Base-by-base conservation (phyloP, 2,797 vertebrate genomes). In the Chrysolophus pictus region DNA sequence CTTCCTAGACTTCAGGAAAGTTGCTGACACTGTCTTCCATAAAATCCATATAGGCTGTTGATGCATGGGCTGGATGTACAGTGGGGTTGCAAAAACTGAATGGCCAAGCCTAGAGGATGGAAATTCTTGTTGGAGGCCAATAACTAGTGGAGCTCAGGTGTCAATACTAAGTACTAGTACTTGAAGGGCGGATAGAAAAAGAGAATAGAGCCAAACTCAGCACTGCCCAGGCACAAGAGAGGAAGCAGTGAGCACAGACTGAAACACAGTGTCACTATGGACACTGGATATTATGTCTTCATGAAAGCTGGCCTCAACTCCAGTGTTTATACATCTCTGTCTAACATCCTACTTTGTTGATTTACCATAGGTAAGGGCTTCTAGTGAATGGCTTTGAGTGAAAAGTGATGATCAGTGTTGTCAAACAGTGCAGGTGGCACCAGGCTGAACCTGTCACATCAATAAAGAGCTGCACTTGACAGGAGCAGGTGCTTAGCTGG, bases 381-480 rank as follows among this genome's bases (percentile, higher is more conserved):
- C 90, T 56, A 22, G n/a, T 33, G 78, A 82, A 51, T 0, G 1
- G 68, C 74, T 82, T 64, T 80, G 56, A 79, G 64, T 0, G 1
- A 90, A 71, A 73, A 11, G 31, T 71, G 81, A 70, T 82, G 3
- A 3, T 41, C 35, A 88, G 39, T 19, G 7, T 42, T 87, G 88
- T 84, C 86, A 95, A 93, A 88, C 37, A 1, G 3, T 3, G 9
- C 92, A 91, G 92, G 91, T 95, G 92, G 88, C 2, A 3, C 56
- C 11, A 6, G 68, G 51, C 78, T 84, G 88, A 93, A 76, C 64
- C 88, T 39, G n/a, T 79, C 84, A 70, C 44, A 26, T 93, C 55
- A 91, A 73, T 67, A 85, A 95, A 83, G 84, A 82, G 64, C 51
- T 95, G 42, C 6, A 7, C 64, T 95, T 94, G 92, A 75, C 87